Conservation (phyloP, 92 coral and sea anemone species). For the Palythoa heliodiscus region DNA sequence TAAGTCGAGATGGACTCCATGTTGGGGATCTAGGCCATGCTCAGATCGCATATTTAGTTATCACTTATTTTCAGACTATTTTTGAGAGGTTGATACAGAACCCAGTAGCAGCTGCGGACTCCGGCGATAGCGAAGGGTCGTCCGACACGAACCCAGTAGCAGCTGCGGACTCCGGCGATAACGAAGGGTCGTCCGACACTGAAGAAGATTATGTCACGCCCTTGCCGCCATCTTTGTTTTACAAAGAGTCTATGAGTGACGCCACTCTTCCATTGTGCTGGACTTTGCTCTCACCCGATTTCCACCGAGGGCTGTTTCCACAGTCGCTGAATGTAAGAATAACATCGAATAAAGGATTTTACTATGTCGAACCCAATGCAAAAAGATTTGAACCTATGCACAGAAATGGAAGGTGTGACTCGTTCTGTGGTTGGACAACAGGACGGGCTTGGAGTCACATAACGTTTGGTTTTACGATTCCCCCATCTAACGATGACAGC, state of each 20-base stretch:
- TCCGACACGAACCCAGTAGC: not conserved
- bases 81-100: conserved; percentile 2
- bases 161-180: conserved; percentile 17
- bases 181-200: conserved; percentile 5
- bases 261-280: conserved; percentile 22
- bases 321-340: not conserved
- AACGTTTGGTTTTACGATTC: conserved; percentile 25
- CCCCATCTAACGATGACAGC: not conserved
- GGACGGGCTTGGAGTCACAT: not conserved
- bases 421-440: conserved; percentile 37
- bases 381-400: conserved; percentile 11
- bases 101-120: conserved; percentile 1
- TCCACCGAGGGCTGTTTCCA: no score
- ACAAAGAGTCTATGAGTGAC: not conserved
- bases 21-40: conserved; percentile 35
- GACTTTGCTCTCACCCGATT: not conserved
- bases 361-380: conserved; percentile 21
- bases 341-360: conserved; percentile 33
- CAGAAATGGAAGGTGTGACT: conserved; percentile 18
- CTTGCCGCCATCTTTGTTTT: conserved; percentile 26
- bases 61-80: conserved; percentile 23
- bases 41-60: conserved; percentile 36
- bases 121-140: conserved; percentile 18
- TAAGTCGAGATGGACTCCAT: conserved; percentile 41
- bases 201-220: conserved; percentile 3